Percentiles rank a stretch among this genome's conserved stretches.
These are phyloP conservation scores for Acholoe squamosa DNA, from an alignment of 2,888 invertebrate species.

Conservation along the genomic window DNA sequence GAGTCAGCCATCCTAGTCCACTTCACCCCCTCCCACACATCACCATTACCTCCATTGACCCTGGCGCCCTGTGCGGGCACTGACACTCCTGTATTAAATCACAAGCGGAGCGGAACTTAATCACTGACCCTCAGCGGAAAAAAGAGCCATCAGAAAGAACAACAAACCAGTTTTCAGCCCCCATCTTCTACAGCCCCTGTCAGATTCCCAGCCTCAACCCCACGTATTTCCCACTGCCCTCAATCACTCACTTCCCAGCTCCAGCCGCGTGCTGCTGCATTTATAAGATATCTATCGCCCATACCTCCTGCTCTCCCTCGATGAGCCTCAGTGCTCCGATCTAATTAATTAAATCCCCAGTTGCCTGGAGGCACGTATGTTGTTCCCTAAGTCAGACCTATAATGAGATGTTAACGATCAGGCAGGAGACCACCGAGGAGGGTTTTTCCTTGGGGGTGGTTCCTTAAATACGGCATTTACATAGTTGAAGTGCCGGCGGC, in stretches of 20 bases:
- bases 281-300: neutral
- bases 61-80: constrained; percentile 7
- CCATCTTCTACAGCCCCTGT: neutral
- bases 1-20: neutral
- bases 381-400: neutral
- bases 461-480: neutral
- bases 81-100: constrained; percentile 26
- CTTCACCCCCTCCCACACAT: neutral
- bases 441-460: constrained; percentile 38
- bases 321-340: neutral
- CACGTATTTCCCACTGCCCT: neutral
- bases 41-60: neutral
- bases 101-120: neutral
- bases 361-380: constrained; percentile 2
- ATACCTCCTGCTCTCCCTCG: neutral
- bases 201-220: neutral
- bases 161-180: neutral
- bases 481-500: neutral
- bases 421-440: neutral
- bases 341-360: constrained; percentile 34
- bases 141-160: constrained; percentile 36
- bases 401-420: constrained; percentile 51
- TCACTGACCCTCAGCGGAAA: constrained; percentile 41
- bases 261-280: constrained; percentile 21
- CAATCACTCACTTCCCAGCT: neutral